A percentile compares a stretch with the other conserved stretches of the same genome.
Evolutionary conservation across 2,113 vertebrate genomes (phyloP).

Genomic region (Corythornis madagascariensis): DNA sequence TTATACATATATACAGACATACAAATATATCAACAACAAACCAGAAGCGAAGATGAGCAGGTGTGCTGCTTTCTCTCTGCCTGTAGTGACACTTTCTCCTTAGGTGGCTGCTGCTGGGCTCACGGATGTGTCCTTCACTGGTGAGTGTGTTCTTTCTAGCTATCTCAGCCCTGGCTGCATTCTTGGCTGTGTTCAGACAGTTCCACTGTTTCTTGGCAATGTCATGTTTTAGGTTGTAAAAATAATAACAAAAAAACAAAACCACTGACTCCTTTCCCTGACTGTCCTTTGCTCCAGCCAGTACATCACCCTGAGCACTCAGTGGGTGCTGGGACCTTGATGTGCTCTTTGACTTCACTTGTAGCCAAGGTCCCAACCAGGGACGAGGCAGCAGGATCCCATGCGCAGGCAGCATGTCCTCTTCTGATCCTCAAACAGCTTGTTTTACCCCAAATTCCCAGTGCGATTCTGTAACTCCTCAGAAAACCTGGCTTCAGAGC

Average conservation of each 20-base stretch:
- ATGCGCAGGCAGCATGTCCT: fast-evolving
- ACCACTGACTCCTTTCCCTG: neutral
- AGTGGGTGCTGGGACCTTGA: fast-evolving
- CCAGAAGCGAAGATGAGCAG: neutral
- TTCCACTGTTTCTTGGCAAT: neutral
- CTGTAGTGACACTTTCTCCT: fast-evolving
- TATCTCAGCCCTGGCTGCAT: neutral
- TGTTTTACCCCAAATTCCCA: neutral
- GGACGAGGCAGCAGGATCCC: neutral
- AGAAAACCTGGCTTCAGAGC: neutral
- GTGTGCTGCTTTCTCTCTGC: neutral
- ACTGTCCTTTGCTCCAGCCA: fast-evolving
- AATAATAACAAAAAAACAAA: neutral
- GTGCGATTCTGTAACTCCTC: neutral
- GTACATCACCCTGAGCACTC: neutral
- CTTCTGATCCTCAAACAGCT: neutral
- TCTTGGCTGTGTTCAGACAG: neutral
- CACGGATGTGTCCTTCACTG: fast-evolving
- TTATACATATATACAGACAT: too few relatives aligned
- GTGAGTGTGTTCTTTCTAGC: fast-evolving
- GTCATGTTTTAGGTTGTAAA: neutral
- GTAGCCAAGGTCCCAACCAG: fast-evolving
- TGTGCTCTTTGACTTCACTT: fast-evolving
- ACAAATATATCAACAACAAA: neutral
- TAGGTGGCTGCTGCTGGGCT: neutral